Evolutionary conservation across 1,140 invertebrate genomes (phyloP), one percentile per base, ranked within the genome.

Genomic region (Camponotus pennsylvanicus): DNA sequence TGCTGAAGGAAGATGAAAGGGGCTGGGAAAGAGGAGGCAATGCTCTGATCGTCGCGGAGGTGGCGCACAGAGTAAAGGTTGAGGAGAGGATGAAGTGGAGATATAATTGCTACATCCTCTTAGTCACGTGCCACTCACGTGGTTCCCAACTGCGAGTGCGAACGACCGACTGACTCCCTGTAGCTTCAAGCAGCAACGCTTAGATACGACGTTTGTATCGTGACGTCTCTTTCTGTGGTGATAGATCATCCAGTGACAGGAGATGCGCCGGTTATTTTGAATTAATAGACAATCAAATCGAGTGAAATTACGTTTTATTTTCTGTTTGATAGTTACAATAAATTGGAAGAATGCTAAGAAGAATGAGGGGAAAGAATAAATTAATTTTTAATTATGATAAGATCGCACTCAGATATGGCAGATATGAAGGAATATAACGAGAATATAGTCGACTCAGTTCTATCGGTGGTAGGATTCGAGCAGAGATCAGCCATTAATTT

Each of bases 21-120:
- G 80, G 52, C 37, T 9, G 49, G 32, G 79, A 77, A 87, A 61
- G 78, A 87, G 76, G 79, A 87, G 85, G 76, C 61, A 78, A 87
- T 85, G 59, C 57, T 86, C 49, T 52, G 13, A 52, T 52, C 67
- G 78, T 18, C 27, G 32, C 21, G 77, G 82, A 87, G 86, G 71
- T 73, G 59, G 73, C 55, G 64, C 64, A 52, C 49, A 80, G 87
- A 85, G 70, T 70, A 61, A 91, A 83, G 80, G 67, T 64, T 61
- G 89, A 87, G 73, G 85, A 89, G 83, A 87, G 82, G 88, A 89
- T 75, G 73, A 84, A 91, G 88, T 86, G 75, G 86, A 89, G 91
- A 92, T 92, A 90, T 93, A 94, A 94, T 94, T 94, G 93, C 93
- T 91, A 91, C 91, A 93, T 94, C 92, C 93, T 94, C 92, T 93